Evolutionary conservation across 2,797 vertebrate species (phyloP).

Genomic region (Lepilemur ruficaudatus): DNA sequence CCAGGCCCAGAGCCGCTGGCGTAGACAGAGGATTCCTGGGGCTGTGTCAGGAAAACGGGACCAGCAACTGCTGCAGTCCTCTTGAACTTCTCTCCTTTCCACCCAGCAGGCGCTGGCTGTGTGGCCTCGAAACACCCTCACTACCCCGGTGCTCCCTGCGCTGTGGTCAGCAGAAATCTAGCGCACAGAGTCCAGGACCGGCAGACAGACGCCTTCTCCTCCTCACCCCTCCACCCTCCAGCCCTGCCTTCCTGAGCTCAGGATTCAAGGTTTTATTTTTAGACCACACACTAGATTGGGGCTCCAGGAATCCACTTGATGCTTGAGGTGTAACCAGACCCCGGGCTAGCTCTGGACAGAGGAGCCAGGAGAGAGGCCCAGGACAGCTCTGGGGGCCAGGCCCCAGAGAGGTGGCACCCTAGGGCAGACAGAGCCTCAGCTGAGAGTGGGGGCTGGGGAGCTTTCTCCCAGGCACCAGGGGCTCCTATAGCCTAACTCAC

Average conservation of each 20-base stretch:
- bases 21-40: background rate
- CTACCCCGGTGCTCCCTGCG: fast-evolving
- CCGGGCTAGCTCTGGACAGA: background rate
- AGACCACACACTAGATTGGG: background rate
- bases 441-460: background rate
- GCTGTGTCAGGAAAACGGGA: background rate
- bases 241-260: background rate
- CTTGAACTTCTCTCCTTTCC: background rate
- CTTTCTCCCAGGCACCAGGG: background rate
- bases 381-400: background rate
- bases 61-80: background rate
- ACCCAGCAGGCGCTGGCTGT: background rate
- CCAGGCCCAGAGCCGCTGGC: background rate
- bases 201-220: background rate
- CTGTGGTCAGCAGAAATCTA: background rate
- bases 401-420: background rate
- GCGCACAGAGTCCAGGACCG: background rate
- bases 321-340: slow-evolving; percentile 29
- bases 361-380: background rate
- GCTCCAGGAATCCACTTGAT: background rate
- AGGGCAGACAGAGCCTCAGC: too few species aligned
- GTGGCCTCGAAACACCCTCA: background rate
- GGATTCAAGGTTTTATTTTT: slow-evolving; percentile 42
- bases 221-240: background rate
- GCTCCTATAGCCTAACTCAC: too few species aligned